Conservation (phyloP, 2,888 invertebrate genomes). For the Cephus sareptanus region DNA sequence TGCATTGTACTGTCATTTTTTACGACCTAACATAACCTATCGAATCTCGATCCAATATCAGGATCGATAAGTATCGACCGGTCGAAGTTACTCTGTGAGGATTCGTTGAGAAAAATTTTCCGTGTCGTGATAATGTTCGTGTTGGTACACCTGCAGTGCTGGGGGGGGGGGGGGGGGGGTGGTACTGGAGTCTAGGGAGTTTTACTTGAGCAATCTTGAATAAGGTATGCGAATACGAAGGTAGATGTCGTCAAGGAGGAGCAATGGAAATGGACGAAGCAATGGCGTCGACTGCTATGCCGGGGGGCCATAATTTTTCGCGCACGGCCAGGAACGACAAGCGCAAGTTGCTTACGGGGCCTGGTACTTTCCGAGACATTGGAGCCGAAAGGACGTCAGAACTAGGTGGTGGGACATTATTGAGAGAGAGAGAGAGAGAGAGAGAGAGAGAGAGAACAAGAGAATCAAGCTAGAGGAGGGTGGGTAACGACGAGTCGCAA, state of each 20-base stretch:
- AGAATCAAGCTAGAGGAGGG: conserved; percentile 29
- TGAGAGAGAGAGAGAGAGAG: conserved; percentile 11
- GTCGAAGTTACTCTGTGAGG: neutral
- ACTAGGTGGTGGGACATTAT: conserved; percentile 1
- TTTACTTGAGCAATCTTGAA: neutral
- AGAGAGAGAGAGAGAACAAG: conserved; percentile 16
- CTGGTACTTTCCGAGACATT: conserved; percentile 24
- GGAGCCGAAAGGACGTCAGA: conserved; percentile 17
- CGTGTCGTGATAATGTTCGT: neutral
- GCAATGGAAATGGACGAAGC: conserved; percentile 7
- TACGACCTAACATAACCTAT: conserved; percentile 36
- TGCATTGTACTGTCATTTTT: conserved; percentile 37
- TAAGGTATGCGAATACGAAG: neutral
- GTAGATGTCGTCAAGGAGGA: neutral
- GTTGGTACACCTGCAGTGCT: neutral
- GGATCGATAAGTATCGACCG: neutral
- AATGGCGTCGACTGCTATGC: neutral
- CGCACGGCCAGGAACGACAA: neutral
- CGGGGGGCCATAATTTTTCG: neutral
- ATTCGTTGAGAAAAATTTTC: neutral
- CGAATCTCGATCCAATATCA: neutral
- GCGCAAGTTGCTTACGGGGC: conserved; percentile 7
- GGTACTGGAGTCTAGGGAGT: neutral
- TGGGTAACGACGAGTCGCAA: conserved; percentile 32
- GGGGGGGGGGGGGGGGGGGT: neutral